These are phyloP conservation scores for Taxidea taxus DNA, from an alignment of 2,113 vertebrate genomes.

Conservation along the genomic window DNA sequence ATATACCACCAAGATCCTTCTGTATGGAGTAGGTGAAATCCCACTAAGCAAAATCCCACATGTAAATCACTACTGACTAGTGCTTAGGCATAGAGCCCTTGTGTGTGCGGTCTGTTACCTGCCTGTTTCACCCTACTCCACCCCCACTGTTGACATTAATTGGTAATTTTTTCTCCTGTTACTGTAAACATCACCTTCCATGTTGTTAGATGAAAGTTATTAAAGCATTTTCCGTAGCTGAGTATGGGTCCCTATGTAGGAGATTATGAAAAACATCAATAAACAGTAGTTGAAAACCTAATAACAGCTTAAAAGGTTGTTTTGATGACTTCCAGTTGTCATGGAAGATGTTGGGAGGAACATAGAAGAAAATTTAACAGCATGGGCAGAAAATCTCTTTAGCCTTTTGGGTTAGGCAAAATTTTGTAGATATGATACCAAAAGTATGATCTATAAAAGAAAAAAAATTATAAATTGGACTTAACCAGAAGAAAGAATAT, in stretches of 20 bases:
- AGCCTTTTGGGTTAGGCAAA: not conserved
- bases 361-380: not conserved
- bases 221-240: not conserved
- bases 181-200: not conserved
- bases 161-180: not conserved
- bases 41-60: not conserved
- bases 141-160: not conserved
- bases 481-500: not conserved
- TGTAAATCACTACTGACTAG: not conserved
- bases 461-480: not conserved
- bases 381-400: not conserved
- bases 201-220: constrained; percentile 5
- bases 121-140: not conserved
- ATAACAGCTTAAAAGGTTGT: not conserved
- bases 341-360: not conserved
- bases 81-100: not conserved
- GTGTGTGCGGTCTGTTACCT: not conserved
- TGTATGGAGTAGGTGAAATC: not conserved
- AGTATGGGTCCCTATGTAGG: not conserved
- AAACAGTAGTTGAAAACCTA: not conserved
- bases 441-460: not conserved
- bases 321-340: not conserved
- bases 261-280: not conserved
- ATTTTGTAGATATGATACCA: not conserved
- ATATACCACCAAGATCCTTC: not conserved